Conservation (phyloP, 2,888 invertebrate species). For the Halictus ligatus region DNA sequence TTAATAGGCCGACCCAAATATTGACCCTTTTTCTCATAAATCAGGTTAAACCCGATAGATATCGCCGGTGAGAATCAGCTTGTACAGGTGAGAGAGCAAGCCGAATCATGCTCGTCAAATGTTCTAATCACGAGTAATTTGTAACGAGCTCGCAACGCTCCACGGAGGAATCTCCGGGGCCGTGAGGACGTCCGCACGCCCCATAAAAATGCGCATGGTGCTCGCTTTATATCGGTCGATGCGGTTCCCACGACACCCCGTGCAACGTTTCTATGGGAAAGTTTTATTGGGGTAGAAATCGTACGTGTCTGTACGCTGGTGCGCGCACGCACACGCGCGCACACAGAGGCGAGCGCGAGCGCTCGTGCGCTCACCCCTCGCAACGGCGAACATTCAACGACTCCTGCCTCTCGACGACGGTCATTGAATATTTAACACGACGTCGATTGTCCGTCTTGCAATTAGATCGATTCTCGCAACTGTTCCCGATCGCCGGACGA, state of each 20-base stretch:
- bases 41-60: background rate
- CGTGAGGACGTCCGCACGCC: conserved; percentile 65
- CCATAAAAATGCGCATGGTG: conserved; percentile 74
- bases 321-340: background rate
- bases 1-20: background rate
- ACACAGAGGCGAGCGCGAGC: background rate
- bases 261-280: conserved; percentile 76
- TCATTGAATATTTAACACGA: conserved; percentile 12
- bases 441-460: background rate
- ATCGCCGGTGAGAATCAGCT: background rate
- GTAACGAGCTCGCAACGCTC: background rate
- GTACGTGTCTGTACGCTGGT: conserved; percentile 47
- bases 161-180: conserved; percentile 68
- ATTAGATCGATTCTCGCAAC: background rate
- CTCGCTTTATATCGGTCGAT: conserved; percentile 76
- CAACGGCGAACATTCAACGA: conserved; percentile 52
- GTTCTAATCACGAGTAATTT: background rate
- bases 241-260: conserved; percentile 80
- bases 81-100: background rate
- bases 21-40: background rate
- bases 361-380: background rate
- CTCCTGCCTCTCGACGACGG: background rate
- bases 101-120: background rate
- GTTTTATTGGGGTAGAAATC: conserved; percentile 72
- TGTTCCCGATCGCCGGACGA: background rate